phyloP scores from a whole-genome alignment of 37 sponge, comb jelly and placozoan genomes.

The Halisarca cf. caerulea region DNA sequence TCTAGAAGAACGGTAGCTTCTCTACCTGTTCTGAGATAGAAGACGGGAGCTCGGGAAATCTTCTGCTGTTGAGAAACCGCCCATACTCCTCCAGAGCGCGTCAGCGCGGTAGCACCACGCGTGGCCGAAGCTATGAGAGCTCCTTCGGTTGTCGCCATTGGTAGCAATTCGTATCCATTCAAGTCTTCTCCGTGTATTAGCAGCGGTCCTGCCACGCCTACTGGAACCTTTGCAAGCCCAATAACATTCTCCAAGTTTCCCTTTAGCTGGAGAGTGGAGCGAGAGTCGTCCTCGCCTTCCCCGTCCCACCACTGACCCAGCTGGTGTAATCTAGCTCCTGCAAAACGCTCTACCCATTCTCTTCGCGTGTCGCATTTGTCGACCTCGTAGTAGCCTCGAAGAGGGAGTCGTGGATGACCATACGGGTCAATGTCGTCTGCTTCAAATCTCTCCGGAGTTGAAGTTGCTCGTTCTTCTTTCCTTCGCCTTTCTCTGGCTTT shows the following conservation, averaged over 20 bases:
- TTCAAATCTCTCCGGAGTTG: too few relatives aligned
- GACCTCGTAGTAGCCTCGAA: slow-evolving; percentile 65
- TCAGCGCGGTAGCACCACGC: slow-evolving; percentile 65
- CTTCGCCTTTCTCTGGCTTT: too few relatives aligned
- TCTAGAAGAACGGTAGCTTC: slow-evolving; percentile 45
- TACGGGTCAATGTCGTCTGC: slow-evolving; percentile 51
- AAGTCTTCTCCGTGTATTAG: slow-evolving; percentile 57
- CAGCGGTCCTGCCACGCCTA: slow-evolving; percentile 67
- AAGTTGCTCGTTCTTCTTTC: too few relatives aligned
- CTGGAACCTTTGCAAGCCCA: slow-evolving; percentile 69
- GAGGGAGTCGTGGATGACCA: slow-evolving; percentile 76
- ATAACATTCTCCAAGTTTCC: slow-evolving; percentile 81
- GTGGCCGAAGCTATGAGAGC: slow-evolving; percentile 80
- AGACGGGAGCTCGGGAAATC: slow-evolving; percentile 53
- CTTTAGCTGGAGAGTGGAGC: slow-evolving; percentile 62
- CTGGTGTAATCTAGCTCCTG: slow-evolving; percentile 37
- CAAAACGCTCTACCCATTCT: slow-evolving; percentile 68
- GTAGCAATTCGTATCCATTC: slow-evolving; percentile 59
- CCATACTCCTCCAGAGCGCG: slow-evolving; percentile 63
- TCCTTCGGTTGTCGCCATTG: slow-evolving; percentile 81
- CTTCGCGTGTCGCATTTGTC: slow-evolving; percentile 52
- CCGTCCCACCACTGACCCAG: slow-evolving; percentile 71
- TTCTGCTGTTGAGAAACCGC: slow-evolving; percentile 20
- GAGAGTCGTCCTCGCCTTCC: slow-evolving; percentile 55
- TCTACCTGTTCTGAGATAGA: slow-evolving; percentile 13